Evolutionary conservation across 2,797 vertebrate species (phyloP), one percentile per base, ranked within the genome.

Genomic region (Meriones psammophilus): DNA sequence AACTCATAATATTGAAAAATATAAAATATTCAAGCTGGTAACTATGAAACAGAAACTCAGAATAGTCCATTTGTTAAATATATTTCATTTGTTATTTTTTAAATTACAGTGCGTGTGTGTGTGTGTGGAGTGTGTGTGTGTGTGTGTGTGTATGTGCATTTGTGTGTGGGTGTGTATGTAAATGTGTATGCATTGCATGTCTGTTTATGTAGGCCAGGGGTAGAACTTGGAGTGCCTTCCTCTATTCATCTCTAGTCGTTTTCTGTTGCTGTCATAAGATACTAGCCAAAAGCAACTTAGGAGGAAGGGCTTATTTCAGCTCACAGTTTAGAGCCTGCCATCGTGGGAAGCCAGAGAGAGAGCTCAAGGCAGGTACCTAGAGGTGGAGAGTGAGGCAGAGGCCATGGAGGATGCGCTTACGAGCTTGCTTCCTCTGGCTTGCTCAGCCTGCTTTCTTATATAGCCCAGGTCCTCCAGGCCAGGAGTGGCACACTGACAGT

Each of bases 1-100:
- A 56, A 79, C 42, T 62, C 36, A 84, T 42, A 36, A 33, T 12
- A 33, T 10, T 73, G 77, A 68, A 24, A 64, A 92, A 58, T 62
- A 88, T 73, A 14, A 36, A 46, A 85, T 17, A 42, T 60, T 60
- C 26, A 66, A 84, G 39, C 14, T 39, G 85, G 36, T n/a, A 80
- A 69, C 86, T 22, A 46, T 62, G 39, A 91, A 79, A 68, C 33
- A 94, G 86, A 94, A 91, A 79, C 46, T 77, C 30, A 78, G 50
- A 69, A 62, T 24, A 76, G 58, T n/a, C 56, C 36, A 1, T 74
- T 54, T 62, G 89, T 78, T 78, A 88, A 66, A 86, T 46, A 39
- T 42, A 77, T 64, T 81, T 88, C 36, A 71, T 71, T 83, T 93
- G 20, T 56, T 83, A 13, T 46, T 71, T 14, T 28, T 33, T 46